Base-by-base conservation (phyloP, 2,113 vertebrate species). In the Heterochromis multidens region DNA sequence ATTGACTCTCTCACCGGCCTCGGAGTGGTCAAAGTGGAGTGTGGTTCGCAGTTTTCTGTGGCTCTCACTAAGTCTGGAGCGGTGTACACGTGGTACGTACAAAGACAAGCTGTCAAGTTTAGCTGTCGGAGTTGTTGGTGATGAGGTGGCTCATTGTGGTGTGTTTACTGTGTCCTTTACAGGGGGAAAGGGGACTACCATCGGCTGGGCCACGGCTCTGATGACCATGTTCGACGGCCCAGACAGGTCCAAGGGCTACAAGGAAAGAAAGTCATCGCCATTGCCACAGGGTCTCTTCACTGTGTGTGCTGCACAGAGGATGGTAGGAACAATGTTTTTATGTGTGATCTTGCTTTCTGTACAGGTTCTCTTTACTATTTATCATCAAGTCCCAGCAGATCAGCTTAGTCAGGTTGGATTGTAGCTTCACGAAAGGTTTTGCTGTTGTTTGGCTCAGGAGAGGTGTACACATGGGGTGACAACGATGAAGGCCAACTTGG, bases 161-260 rank as follows among this genome's bases (percentile, higher is more conserved):
- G n/a, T 19, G 11, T 79, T 3, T 52, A 0, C 37, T 46, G 3
- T 63, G 56, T 85, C 4, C 13, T 58, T 60, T 52, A 27, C 88
- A 99, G 98, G 99, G 99, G 99, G 31, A 99, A 99, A 96, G 98
- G 98, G 5, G 99, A 99, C 90, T 99, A 99, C 83, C 99, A 99
- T 88, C 96, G 98, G 0, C 93, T 99, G 37, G 99, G 99, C 77
- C 99, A 99, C 9, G 99, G 99, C 82, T 99, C 98, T 1, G 99
- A 99, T 12, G 99, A 99, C 88, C 98, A 99, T 0, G 99, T 99
- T 14, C 96, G 99, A 82, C 94, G 99, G 85, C 99, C 99, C 27
- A 95, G 98, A 77, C 99, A 99, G 93, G 99, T 99, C 74, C 99
- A 99, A 90, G 99, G 98, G 2, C 95, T 99, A 3, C 99, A 99